Evolutionary conservation across 2,888 invertebrate species (phyloP), one percentile per base, ranked within the genome.

Genomic region (Linnaemya vulpina): DNA sequence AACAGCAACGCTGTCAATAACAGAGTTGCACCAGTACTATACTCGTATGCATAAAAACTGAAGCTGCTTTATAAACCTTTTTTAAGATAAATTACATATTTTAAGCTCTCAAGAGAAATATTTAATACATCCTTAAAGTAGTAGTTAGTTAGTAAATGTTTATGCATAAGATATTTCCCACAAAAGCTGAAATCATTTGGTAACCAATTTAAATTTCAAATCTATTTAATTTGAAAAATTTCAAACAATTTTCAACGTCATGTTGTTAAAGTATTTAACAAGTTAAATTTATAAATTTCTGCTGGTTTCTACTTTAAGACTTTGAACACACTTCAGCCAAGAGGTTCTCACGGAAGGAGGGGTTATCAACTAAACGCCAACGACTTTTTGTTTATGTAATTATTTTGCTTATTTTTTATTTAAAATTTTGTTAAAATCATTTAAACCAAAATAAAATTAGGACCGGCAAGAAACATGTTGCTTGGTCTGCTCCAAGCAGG

Each of bases 351-450:
- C 8, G 17, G 4, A 38, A 25, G 46, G 40, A 5, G 30, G 74
- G 58, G 0, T 13, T 58, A 22, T 17, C 11, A 67, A 51, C 0
- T 5, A 65, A 43, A 38, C 70, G 30, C 60, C 77, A 78, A 78
- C 70, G 25, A 25, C 11, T 25, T 58, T 71, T 20, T 38, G 4
- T 17, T 49, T 13, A 8, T 0, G 35, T 43, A 43, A 11, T 51
- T 46, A 46, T 1, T 63, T 65, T 55, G 46, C 22, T 46, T 38
- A 17, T 20, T 67, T 60, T 49, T 40, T 20, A 58, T 38, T 68
- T 40, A 17, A 51, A 68, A 51, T 70, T 15, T 78, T 70, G 51
- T 53, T 46, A 70, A 51, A 78, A 78, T 67, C 43, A 67, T 76
- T 55, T 65, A 22, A 60, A 60, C 4, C 46, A n/a, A 77, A 78